phyloP scores from a whole-genome alignment of 2,888 invertebrate genomes.

The Melikaiella ostensackeni region DNA sequence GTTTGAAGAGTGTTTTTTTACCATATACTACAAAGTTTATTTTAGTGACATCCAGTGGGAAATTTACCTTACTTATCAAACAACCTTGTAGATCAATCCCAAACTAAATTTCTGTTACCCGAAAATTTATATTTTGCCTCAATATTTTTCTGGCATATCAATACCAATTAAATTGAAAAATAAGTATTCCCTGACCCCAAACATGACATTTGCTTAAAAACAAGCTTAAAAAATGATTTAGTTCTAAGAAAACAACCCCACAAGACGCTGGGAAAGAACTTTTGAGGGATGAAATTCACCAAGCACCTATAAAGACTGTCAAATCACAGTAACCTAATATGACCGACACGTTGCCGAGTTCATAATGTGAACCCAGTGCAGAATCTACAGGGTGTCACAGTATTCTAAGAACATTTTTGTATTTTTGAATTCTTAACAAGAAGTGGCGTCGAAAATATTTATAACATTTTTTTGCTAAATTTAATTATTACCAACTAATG shows the following conservation, averaged over 20 bases:
- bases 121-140: background rate
- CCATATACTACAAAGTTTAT: too few species aligned
- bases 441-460: too few species aligned
- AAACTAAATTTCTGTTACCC: too few species aligned
- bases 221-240: background rate
- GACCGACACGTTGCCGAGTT: constrained; percentile 19
- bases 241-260: constrained; percentile 6
- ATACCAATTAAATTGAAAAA: background rate
- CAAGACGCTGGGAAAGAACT: background rate
- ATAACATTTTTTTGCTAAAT: too few species aligned
- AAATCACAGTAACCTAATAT: constrained; percentile 28
- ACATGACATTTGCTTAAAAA: background rate
- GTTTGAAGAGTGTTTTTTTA: too few species aligned
- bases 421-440: too few species aligned
- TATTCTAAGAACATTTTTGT: too few species aligned
- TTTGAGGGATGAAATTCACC: constrained; percentile 4
- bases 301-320: constrained; percentile 12
- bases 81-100: too few species aligned
- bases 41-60: too few species aligned
- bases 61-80: too few species aligned
- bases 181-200: background rate
- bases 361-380: constrained; percentile 14
- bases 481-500: too few species aligned
- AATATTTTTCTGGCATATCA: background rate
- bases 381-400: too few species aligned